Percentiles rank a stretch among this genome's conserved stretches.
phyloP scores from a whole-genome alignment of 2,113 vertebrate species.

The Elaphurus davidianus region DNA sequence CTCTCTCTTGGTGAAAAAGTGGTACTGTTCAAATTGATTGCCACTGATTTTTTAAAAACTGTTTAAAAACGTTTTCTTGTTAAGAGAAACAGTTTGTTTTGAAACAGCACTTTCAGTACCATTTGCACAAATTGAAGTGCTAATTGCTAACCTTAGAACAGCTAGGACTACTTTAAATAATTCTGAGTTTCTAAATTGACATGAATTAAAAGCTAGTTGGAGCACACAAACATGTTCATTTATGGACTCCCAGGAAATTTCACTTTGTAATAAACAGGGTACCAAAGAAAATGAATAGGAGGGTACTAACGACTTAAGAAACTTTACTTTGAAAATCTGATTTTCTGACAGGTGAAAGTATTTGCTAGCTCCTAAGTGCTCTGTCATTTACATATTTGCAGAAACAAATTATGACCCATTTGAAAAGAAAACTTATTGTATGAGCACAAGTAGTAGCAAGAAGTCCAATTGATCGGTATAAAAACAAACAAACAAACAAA shows the following conservation, averaged over 20 bases:
- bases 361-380: background rate
- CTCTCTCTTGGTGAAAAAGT: slow-evolving; percentile 83
- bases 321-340: background rate
- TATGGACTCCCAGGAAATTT: slow-evolving; percentile 56
- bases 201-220: slow-evolving; percentile 59
- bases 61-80: slow-evolving; percentile 48
- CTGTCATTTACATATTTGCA: background rate
- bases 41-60: background rate
- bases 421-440: slow-evolving; percentile 15
- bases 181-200: slow-evolving; percentile 64
- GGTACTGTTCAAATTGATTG: slow-evolving; percentile 74
- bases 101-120: slow-evolving; percentile 54
- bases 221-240: slow-evolving; percentile 60
- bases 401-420: background rate
- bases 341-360: background rate
- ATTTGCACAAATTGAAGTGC: slow-evolving; percentile 67
- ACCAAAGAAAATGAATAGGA: slow-evolving; percentile 6
- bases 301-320: background rate
- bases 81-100: slow-evolving; percentile 61
- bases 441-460: background rate
- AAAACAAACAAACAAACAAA: background rate
- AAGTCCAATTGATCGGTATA: background rate
- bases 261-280: slow-evolving; percentile 36
- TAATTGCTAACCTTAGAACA: slow-evolving; percentile 68
- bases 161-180: slow-evolving; percentile 67